Evolutionary conservation across 2,113 vertebrate species (phyloP), one percentile per base, ranked within the genome.

Genomic region (Podilymbus podiceps): DNA sequence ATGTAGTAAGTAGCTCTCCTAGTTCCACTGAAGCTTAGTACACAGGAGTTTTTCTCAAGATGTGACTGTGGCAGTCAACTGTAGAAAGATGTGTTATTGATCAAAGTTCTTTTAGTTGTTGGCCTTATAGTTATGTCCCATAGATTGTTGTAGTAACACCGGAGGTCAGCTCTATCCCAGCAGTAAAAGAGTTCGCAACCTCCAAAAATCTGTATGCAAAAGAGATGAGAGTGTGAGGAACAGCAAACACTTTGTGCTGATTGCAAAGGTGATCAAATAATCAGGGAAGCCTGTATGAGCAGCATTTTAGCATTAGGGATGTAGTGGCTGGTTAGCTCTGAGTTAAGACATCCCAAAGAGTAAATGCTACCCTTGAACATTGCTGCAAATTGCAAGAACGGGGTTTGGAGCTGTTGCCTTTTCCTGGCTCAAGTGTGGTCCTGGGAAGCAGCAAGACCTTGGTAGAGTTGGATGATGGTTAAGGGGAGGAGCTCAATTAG

Each of bases 401-500:
- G 1, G 66, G 14, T 80, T 80, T 73, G 79, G 40, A 85, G 25
- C 2, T 20, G 62, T 82, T 67, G 80, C 20, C 44, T 72, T 72
- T 85, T 40, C 23, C 21, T n/a, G 50, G 12, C 19, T 91, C 38
- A 88, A 85, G 11, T 30, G 46, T 78, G 46, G 15, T 89, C 5
- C 74, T 69, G 66, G 76, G 50, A 91, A 92, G 66, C 49, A 90
- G 46, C 40, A 79, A 93, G 66, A 68, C 67, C 38, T 75, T 50
- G 24, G 53, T 88, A 83, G 73, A 92, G 67, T 72, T 69, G 53
- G n/a, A 49, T 81, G 28, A 49, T 81, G 28, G 88, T 75, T 84
- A 72, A 90, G 81, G 62, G 86, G 80, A 94, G 86, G 88, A 95
- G 72, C 55, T 83, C 59, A 85, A n/a, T 94, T 93, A 82, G 17